Conservation (phyloP, 2,797 vertebrate species). For the Synaphobranchus kaupii region DNA sequence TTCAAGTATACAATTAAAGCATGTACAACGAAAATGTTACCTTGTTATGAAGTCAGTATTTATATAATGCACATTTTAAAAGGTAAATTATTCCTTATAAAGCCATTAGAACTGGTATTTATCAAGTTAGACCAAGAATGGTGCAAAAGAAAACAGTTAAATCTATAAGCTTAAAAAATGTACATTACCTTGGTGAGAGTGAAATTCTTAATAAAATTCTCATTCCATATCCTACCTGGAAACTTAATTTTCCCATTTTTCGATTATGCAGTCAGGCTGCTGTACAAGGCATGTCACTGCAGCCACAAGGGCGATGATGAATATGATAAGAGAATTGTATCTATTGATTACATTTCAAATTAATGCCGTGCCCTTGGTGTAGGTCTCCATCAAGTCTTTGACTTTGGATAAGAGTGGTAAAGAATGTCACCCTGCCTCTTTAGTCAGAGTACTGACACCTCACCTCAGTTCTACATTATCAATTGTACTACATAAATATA, state of each 20-base stretch:
- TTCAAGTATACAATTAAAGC: not conserved
- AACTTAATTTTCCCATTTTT: too few species aligned
- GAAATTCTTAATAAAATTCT: too few species aligned
- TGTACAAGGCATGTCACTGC: not conserved
- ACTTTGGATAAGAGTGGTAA: not conserved
- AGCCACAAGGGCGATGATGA: not conserved
- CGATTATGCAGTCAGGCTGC: too few species aligned
- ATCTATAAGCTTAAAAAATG: too few species aligned
- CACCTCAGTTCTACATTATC: conserved; percentile 7
- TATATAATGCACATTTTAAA: too few species aligned
- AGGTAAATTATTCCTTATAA: too few species aligned
- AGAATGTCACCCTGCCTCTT: not conserved
- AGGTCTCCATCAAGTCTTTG: not conserved
- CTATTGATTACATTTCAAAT: conserved; percentile 17
- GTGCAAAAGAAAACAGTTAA: too few species aligned
- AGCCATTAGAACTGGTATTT: too few species aligned
- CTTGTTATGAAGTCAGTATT: too few species aligned
- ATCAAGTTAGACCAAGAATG: too few species aligned
- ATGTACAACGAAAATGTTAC: not conserved
- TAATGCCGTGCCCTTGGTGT: conserved; percentile 2
- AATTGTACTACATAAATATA: not conserved
- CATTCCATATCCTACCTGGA: too few species aligned
- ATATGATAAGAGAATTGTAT: not conserved
- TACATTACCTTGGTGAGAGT: too few species aligned
- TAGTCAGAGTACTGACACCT: not conserved